Base-by-base conservation (phyloP, 2,888 invertebrate species). In the Ametastegia equiseti region DNA sequence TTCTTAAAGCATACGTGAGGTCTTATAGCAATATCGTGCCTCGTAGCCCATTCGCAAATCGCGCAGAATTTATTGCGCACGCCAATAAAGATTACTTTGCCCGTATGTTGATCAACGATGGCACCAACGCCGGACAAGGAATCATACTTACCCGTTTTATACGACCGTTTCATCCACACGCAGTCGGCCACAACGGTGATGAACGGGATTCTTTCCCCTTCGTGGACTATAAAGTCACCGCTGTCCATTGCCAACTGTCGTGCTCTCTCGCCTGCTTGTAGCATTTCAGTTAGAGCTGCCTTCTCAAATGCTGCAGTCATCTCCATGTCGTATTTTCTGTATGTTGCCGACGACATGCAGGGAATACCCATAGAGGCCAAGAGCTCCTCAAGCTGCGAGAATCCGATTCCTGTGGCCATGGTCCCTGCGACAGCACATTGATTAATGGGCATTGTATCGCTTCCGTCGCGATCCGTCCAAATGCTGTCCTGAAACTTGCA, bases 21-120 rank as follows among this genome's bases (percentile, higher is more conserved):
- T 15, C 73, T 81, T 7, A 82, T 47, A n/a, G 60, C 42, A n/a
- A 45, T 50, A 13, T 79, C 73, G 63, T 81, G 83, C 42, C 47
- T 71, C 23, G 80, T 81, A 5, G 82, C 84, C 57, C 81, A 77
- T 27, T 83, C 83, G 79, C 88, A 88, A 4, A 82, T 75, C 9
- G 82, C 63, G 60, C 88, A 89, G 80, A 83, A 88, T 82, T 87
- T 88, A 75, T 89, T 88, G 0, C 85, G 42, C 1, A 88, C 82
- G 19, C 87, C 87, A 23, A 85, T 50, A 75, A 82, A 86, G 7
- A 88, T 71, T 39, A 87, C 80, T 83, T 87, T 87, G 15, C 84
- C 39, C 1, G 86, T 85, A 13, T 65, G 13, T 2, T 54, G 50
- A 2, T 83, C 85, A 27, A 87, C 57, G 11, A 87, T 84, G 1